Base-by-base conservation (phyloP, 1,140 invertebrate species). In the Camponotus floridanus region DNA sequence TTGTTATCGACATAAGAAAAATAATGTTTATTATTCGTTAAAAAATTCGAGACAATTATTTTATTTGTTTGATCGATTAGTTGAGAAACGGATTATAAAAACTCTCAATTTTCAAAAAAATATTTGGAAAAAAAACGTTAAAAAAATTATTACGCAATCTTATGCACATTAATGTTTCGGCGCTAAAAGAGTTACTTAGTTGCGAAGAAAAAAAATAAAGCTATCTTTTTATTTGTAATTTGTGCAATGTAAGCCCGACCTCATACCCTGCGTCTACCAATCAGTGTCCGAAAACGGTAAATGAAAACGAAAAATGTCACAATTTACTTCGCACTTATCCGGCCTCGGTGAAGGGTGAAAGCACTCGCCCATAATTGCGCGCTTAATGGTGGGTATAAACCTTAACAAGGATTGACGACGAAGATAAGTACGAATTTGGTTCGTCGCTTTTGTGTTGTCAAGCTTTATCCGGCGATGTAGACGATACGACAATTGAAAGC, bases 391-490 rank as follows among this genome's bases (percentile, higher is more conserved):
- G 57, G 31, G 13, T 74, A 61, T 81, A 61, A 73, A 73, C 45
- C 45, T n/a, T 83, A 83, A 83, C 67, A 33, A 74, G 79, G 42
- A 74, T 74, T 74, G 79, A 83, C 68, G 55, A 74, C 1, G 31
- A 39, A 73, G 55, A 73, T 73, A 83, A 83, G 26, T 57, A 83
- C 39, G 42, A 83, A 83, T 83, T 83, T 74, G 26, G 36, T 71
- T 39, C 39, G 79, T 11, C 55, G 18, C 39, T 59, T 59, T 45
- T 36, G 9, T 39, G 78, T 51, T 51, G 48, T 61, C 79, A 59
- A 59, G 79, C 18, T 59, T 61, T 31, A 73, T 83, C 57, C 67
- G 36, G 8, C 9, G 26, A 61, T 3, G 36, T 65, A 42, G 26
- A 59, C 18, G 31, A 45, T 36, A 11, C 39, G 67, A 39, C 65